These are phyloP conservation scores for Candidula unifasciata DNA, from an alignment of 2,888 invertebrate species.

Conservation along the genomic window DNA sequence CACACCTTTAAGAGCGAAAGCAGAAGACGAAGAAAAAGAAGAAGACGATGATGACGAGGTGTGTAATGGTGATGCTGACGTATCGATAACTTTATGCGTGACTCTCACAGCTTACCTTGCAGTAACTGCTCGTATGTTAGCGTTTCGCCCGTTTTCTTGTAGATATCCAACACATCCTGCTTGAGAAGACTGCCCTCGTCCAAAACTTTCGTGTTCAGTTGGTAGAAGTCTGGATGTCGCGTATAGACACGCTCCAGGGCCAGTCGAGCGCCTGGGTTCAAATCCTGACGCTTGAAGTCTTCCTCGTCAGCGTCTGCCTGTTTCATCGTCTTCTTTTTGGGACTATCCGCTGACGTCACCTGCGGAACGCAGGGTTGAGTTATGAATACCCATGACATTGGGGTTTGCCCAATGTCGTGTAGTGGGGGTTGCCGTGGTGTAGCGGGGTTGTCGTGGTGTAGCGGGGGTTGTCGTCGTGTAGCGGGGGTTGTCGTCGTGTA, in stretches of 20 bases:
- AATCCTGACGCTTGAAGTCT: slow-evolving; percentile 66
- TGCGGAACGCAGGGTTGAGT: too few relatives aligned
- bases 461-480: too few relatives aligned
- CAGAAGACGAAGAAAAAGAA: background rate
- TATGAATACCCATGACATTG: too few relatives aligned
- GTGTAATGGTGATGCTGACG: background rate
- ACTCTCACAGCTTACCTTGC: slow-evolving; percentile 61
- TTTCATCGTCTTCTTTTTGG: slow-evolving; percentile 21
- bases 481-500: too few relatives aligned
- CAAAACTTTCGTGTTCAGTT: slow-evolving; percentile 65
- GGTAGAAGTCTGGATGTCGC: slow-evolving; percentile 65
- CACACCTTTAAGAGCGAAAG: background rate
- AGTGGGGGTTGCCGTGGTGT: too few relatives aligned
- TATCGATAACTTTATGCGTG: background rate
- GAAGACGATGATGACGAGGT: background rate
- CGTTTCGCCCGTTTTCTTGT: slow-evolving; percentile 68
- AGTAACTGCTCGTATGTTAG: slow-evolving; percentile 72
- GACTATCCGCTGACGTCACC: background rate
- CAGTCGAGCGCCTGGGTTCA: slow-evolving; percentile 65
- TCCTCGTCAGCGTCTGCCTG: slow-evolving; percentile 56
- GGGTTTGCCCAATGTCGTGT: too few relatives aligned
- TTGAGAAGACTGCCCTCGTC: slow-evolving; percentile 69
- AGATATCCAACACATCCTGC: slow-evolving; percentile 66
- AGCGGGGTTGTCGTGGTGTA: too few relatives aligned
- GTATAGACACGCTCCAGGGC: slow-evolving; percentile 67